These are phyloP conservation scores for Denticeps clupeoides DNA, from an alignment of 2,797 vertebrate genomes.

Conservation along the genomic window DNA sequence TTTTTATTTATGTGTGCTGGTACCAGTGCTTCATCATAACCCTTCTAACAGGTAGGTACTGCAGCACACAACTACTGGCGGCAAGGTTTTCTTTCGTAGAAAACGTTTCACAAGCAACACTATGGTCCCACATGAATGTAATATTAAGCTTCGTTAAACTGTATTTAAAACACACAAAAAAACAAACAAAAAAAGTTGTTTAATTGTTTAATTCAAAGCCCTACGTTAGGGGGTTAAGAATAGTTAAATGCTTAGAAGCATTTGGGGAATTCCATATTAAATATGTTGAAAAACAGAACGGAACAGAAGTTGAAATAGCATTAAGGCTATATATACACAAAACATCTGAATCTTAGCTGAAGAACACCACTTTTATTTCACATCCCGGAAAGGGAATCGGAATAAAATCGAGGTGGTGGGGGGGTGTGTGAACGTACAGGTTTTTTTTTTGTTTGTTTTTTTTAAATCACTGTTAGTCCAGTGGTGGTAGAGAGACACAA, in stretches of 20 bases:
- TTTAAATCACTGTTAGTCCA: slow-evolving; percentile 21
- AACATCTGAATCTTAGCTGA: slow-evolving; percentile 44
- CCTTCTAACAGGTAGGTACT: slow-evolving; percentile 33
- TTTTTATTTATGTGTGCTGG: slow-evolving; percentile 24
- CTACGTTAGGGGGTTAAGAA: slow-evolving; percentile 52
- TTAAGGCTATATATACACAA: slow-evolving; percentile 84
- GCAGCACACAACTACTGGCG: slow-evolving; percentile 40
- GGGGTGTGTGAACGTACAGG: no score
- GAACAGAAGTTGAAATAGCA: slow-evolving; percentile 61
- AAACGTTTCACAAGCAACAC: slow-evolving; percentile 46
- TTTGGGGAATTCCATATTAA: slow-evolving; percentile 50
- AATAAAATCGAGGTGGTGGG: no score
- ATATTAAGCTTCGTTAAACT: slow-evolving; percentile 29
- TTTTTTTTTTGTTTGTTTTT: background rate
- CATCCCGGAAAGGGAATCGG: no score
- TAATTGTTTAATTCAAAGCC: slow-evolving; percentile 47
- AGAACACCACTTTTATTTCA: slow-evolving; percentile 40
- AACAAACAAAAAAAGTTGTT: slow-evolving; percentile 36
- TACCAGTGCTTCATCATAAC: slow-evolving; percentile 31
- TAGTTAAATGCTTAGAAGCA: slow-evolving; percentile 54
- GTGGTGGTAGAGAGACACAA: slow-evolving; percentile 15
- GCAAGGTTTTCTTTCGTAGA: slow-evolving; percentile 38
- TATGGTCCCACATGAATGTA: slow-evolving; percentile 58
- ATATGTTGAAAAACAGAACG: slow-evolving; percentile 49
- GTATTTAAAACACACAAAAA: slow-evolving; percentile 49